Conservation (phyloP, 2,888 invertebrate species). For the Pecten maximus region DNA sequence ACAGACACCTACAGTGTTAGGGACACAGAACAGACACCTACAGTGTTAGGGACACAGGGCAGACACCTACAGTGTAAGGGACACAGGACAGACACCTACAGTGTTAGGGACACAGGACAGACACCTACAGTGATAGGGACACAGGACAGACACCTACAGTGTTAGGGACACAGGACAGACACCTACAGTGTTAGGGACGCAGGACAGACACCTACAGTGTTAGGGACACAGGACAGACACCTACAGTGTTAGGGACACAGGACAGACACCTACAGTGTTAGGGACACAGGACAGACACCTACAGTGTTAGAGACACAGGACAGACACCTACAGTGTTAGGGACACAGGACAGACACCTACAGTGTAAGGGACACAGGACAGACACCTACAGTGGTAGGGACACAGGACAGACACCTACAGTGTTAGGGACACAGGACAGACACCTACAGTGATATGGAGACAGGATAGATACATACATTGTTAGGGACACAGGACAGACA, state of each 20-base stretch:
- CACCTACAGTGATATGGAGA: background rate
- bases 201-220: background rate
- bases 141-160: background rate
- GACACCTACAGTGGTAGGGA: background rate
- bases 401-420: background rate
- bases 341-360: too few species aligned
- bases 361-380: background rate
- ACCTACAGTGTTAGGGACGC: background rate
- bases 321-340: too few species aligned
- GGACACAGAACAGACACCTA: too few species aligned
- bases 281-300: background rate
- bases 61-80: background rate
- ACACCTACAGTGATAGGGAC: too few species aligned
- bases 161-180: background rate
- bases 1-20: too few species aligned
- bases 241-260: background rate
- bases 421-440: background rate
- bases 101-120: too few species aligned
- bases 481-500: background rate
- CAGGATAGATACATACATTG: background rate
- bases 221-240: background rate
- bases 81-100: too few species aligned
- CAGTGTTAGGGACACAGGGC: background rate
- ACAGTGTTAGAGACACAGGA: too few species aligned
- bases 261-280: background rate